Percentiles rank a stretch among this genome's conserved stretches.
These are phyloP conservation scores for Acronicta aceris DNA, from an alignment of 2,888 invertebrate genomes.

Conservation along the genomic window DNA sequence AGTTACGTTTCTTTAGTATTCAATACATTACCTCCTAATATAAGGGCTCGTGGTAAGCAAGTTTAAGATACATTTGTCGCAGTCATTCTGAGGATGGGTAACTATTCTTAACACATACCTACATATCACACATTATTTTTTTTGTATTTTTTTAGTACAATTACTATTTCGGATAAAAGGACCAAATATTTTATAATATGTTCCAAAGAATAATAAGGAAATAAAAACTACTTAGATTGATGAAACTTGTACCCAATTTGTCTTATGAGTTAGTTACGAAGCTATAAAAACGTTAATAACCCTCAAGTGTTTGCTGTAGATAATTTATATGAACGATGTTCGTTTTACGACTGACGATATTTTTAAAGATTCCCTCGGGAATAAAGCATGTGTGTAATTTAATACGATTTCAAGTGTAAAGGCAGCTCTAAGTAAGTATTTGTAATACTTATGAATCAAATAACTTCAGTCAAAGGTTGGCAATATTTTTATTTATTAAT, in stretches of 20 bases:
- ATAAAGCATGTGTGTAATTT: neutral
- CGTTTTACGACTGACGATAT: constrained; percentile 5
- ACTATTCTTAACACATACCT: too few relatives aligned
- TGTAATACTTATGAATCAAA: too few relatives aligned
- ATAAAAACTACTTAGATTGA: constrained; percentile 14
- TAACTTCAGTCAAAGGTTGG: too few relatives aligned
- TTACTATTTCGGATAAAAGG: neutral
- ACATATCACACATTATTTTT: too few relatives aligned
- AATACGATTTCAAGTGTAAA: neutral
- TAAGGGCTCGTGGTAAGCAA: too few relatives aligned
- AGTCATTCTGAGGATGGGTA: too few relatives aligned
- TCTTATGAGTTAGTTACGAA: constrained; percentile 23
- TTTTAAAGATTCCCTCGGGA: constrained; percentile 1
- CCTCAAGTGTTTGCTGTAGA: constrained; percentile 16
- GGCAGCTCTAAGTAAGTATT: neutral
- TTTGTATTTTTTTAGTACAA: neutral
- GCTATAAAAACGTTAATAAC: constrained; percentile 27
- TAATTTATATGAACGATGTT: constrained; percentile 5
- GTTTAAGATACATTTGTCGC: too few relatives aligned
- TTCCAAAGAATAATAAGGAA: constrained; percentile 29
- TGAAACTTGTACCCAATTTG: constrained; percentile 36
- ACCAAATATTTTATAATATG: neutral
- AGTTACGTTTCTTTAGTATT: too few relatives aligned
- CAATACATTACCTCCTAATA: too few relatives aligned
- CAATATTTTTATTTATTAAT: too few relatives aligned